Evolutionary conservation across 2,888 invertebrate species (phyloP).

Genomic region (Gymnosoma rotundatum): DNA sequence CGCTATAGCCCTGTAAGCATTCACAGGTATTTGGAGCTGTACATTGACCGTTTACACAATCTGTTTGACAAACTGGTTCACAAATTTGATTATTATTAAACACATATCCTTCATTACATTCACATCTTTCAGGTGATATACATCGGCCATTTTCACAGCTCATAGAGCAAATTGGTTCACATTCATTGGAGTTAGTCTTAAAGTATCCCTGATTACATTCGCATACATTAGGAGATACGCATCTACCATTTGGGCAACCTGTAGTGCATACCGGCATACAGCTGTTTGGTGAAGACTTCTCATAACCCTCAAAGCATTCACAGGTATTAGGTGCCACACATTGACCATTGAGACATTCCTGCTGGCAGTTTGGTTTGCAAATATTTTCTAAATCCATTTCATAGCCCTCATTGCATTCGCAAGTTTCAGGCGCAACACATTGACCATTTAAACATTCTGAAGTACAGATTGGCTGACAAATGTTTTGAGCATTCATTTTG

Average conservation of each 20-base stretch:
- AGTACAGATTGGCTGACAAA: conserved; percentile 74
- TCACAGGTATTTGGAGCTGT: conserved; percentile 75
- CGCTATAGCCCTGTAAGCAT: conserved; percentile 63
- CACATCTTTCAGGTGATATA: conserved; percentile 74
- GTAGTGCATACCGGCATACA: conserved; percentile 63
- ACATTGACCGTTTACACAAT: conserved; percentile 77
- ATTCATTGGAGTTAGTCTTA: conserved; percentile 14
- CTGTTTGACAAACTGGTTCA: conserved; percentile 67
- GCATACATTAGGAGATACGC: conserved; percentile 80
- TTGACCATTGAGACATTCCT: too few species aligned
- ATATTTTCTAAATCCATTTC: too few species aligned
- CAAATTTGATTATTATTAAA: conserved; percentile 57
- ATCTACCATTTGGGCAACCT: conserved; percentile 76
- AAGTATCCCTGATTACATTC: conserved; percentile 86
- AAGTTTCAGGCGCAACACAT: conserved; percentile 77
- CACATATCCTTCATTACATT: conserved; percentile 63
- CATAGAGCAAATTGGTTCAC: conserved; percentile 73
- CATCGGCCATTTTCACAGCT: conserved; percentile 78
- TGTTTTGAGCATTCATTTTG: neutral
- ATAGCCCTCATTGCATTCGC: conserved; percentile 73
- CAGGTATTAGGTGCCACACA: too few species aligned
- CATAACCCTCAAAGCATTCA: conserved; percentile 5
- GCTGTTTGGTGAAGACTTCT: too few species aligned
- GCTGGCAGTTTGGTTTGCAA: too few species aligned
- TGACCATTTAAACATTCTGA: conserved; percentile 74